A percentile compares a stretch with the other conserved stretches of the same genome.
These are phyloP conservation scores for Tinamus guttatus DNA, from an alignment of 2,113 vertebrate genomes.

Conservation along the genomic window DNA sequence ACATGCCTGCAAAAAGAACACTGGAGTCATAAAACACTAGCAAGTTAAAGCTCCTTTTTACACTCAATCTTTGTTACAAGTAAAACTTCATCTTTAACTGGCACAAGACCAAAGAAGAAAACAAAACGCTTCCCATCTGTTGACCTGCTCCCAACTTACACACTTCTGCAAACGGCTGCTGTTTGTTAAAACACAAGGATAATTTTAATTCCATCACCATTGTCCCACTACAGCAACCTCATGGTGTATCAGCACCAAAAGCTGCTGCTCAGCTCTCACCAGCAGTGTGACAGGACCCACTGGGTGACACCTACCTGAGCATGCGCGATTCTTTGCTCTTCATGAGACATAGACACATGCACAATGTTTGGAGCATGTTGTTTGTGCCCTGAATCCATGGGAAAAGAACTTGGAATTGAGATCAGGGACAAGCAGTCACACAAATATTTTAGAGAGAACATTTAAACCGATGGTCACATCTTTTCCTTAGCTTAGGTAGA, in stretches of 20 bases:
- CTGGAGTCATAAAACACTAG: rapidly evolving
- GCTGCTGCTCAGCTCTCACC: rapidly evolving
- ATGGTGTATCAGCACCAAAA: rapidly evolving
- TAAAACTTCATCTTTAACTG: neutral
- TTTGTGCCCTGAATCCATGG: conserved; percentile 87
- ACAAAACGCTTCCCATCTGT: neutral
- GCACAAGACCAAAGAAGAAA: neutral
- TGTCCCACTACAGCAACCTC: rapidly evolving
- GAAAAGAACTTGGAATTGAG: neutral
- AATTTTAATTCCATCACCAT: rapidly evolving
- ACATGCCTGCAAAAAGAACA: conserved; percentile 83
- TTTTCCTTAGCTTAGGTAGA: too few species aligned
- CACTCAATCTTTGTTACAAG: rapidly evolving
- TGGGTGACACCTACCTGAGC: conserved; percentile 86
- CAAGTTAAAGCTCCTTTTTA: rapidly evolving
- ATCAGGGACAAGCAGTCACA: rapidly evolving
- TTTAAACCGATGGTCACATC: neutral
- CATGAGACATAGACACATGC: conserved; percentile 97
- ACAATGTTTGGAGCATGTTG: conserved; percentile 95
- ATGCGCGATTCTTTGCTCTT: conserved; percentile 97
- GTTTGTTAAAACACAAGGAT: rapidly evolving
- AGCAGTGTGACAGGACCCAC: rapidly evolving
- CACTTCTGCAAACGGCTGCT: neutral
- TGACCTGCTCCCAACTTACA: rapidly evolving
- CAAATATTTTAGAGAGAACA: neutral